Evolutionary conservation across 2,797 vertebrate species (phyloP).

Genomic region (Valencia hispanica): DNA sequence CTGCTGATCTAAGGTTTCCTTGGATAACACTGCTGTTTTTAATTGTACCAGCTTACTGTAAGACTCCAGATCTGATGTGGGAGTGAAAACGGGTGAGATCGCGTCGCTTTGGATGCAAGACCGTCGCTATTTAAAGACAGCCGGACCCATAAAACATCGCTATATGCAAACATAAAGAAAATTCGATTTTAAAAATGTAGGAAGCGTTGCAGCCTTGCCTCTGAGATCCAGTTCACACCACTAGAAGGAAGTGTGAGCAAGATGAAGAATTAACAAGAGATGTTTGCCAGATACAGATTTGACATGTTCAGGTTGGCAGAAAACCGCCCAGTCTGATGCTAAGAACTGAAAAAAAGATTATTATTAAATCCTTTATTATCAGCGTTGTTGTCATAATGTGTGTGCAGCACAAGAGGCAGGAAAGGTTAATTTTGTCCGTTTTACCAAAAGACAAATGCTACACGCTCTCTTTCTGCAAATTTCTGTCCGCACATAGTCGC

Average conservation of each 20-base stretch:
- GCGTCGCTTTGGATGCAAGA: constrained; percentile 17
- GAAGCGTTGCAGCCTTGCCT: constrained; percentile 17
- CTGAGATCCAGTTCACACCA: constrained; percentile 25
- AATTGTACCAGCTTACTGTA: constrained; percentile 17
- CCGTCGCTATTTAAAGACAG: neutral
- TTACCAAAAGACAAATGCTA: neutral
- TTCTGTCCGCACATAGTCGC: neutral
- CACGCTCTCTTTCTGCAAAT: neutral
- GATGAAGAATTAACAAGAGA: constrained; percentile 16
- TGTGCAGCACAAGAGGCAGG: neutral
- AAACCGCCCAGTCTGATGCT: neutral
- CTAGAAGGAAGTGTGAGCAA: constrained; percentile 23
- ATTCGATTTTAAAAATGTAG: neutral
- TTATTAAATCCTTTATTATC: neutral
- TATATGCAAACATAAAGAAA: neutral
- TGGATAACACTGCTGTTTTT: constrained; percentile 23
- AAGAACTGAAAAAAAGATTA: neutral
- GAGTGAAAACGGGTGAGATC: constrained; percentile 44
- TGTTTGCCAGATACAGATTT: constrained; percentile 17
- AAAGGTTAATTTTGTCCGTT: neutral
- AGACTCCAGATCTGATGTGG: constrained; percentile 14
- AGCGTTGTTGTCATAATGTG: neutral
- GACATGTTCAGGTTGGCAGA: constrained; percentile 23
- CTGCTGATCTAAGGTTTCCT: constrained; percentile 32
- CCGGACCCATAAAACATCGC: neutral